A percentile compares a stretch with the other conserved stretches of the same genome.
Conservation (phyloP, 2,113 vertebrate species). For the Rhynchopsitta pachyrhyncha region DNA sequence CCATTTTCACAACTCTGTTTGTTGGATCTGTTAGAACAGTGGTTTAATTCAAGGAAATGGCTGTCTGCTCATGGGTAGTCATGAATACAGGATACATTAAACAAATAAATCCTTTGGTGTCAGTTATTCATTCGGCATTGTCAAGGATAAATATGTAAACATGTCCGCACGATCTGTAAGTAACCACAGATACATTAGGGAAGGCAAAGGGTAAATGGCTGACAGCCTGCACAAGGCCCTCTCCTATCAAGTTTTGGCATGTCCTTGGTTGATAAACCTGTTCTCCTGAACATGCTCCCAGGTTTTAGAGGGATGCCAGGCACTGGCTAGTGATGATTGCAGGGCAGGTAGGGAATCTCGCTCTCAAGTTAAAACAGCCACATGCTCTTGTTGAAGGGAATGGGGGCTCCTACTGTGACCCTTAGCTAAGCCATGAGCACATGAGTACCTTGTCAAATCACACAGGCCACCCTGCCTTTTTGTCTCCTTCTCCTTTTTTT, state of each 20-base stretch:
- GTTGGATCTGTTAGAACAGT: background rate
- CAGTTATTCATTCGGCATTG: background rate
- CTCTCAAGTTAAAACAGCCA: background rate
- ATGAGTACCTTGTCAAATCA: background rate
- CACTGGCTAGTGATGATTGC: background rate
- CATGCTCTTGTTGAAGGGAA: background rate
- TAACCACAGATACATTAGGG: background rate
- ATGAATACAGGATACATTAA: constrained; percentile 1
- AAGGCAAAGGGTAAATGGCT: constrained; percentile 2
- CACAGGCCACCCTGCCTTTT: background rate
- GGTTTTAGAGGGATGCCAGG: background rate
- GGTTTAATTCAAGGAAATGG: background rate
- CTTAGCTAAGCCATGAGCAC: background rate
- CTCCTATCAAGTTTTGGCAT: background rate
- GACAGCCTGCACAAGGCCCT: constrained; percentile 9
- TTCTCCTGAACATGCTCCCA: background rate
- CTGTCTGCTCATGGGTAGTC: background rate
- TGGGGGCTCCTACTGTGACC: background rate
- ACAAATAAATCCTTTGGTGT: constrained; percentile 3
- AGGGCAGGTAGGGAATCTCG: background rate
- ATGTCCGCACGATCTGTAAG: background rate
- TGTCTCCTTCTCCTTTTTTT: background rate
- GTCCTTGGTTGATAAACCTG: constrained; percentile 31
- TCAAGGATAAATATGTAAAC: constrained; percentile 18
- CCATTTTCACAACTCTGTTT: background rate